phyloP scores from a whole-genome alignment of 2,888 invertebrate species.

The Lithosia quadra region DNA sequence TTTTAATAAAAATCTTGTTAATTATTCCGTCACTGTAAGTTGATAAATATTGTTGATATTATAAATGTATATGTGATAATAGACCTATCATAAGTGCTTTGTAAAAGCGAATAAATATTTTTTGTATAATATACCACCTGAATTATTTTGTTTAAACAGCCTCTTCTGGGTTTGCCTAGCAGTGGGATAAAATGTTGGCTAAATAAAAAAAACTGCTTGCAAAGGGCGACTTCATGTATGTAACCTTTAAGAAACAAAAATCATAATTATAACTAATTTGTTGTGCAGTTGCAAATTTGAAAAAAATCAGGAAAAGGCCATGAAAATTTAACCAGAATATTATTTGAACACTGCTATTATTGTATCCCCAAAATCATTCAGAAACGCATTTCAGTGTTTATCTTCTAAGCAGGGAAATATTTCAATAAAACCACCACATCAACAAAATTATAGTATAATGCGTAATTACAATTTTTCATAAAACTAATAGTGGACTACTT shows the following conservation, averaged over 20 bases:
- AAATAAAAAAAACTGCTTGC: too few species aligned
- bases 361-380: background rate
- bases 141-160: background rate
- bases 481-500: constrained; percentile 79
- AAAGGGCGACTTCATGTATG: too few species aligned
- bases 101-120: background rate
- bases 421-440: constrained; percentile 55
- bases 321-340: too few species aligned
- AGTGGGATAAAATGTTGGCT: too few species aligned
- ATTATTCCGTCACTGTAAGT: background rate
- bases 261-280: too few species aligned
- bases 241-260: background rate
- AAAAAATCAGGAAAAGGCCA: too few species aligned
- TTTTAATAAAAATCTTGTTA: background rate
- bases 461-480: constrained; percentile 82
- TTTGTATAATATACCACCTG: background rate
- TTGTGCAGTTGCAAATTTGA: too few species aligned
- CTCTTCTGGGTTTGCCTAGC: background rate
- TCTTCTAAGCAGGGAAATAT: background rate
- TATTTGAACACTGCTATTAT: too few species aligned
- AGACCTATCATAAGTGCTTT: constrained; percentile 1
- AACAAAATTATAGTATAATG: constrained; percentile 84
- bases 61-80: background rate
- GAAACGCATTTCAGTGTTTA: background rate
- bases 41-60: too few species aligned